Evolutionary conservation across 64 coral and sea anemone species (phyloP), one percentile per base, ranked within the genome.

Genomic region (Catalaphyllia jardinei): DNA sequence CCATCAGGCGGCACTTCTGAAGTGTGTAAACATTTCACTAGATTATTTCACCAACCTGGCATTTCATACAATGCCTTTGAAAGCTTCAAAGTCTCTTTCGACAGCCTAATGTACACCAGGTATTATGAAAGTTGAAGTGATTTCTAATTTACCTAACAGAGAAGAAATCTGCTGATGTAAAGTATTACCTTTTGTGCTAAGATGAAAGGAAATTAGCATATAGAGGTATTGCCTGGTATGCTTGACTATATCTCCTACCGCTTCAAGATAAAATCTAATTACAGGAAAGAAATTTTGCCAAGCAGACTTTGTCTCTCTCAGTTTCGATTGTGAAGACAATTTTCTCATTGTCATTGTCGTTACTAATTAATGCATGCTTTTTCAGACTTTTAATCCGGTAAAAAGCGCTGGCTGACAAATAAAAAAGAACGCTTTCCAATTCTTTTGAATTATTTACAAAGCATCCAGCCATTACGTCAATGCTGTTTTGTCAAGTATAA

Each of bases 281-380:
- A 24, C 31, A 35, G 9, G n/a, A n/a, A 22, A 25, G 24, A 67
- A 2, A 9, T 25, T 69, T 69, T n/a, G 65, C 20, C 19, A n/a
- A 25, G n/a, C 64, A n/a, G n/a, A 35, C 33, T 65, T 3, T 18
- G n/a, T 20, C 10, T 67, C 6, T n/a, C 17, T 24, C n/a, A 1
- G 65, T 27, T 57, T 57, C 54, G 54, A 69, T 8, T 69, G 65
- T 69, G 9, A 69, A n/a, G 6, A 10, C 65, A 69, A 69, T 69
- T 29, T 27, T 4, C n/a, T 69, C 65, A 27, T 27, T 22, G 20
- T 69, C 65, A 25, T 28, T 71, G 63, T 85, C 71, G 10, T 69
- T 69, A 69, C 65, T 69, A 69, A 85, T 71, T 85, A 38, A 85
- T 85, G 62, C 42, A 85, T 85, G 62, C 42, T 38, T 27, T 71